Percentiles rank a stretch among this genome's conserved stretches.
These are phyloP conservation scores for Calliphora vomitoria DNA, from an alignment of 2,888 invertebrate genomes.

Conservation along the genomic window DNA sequence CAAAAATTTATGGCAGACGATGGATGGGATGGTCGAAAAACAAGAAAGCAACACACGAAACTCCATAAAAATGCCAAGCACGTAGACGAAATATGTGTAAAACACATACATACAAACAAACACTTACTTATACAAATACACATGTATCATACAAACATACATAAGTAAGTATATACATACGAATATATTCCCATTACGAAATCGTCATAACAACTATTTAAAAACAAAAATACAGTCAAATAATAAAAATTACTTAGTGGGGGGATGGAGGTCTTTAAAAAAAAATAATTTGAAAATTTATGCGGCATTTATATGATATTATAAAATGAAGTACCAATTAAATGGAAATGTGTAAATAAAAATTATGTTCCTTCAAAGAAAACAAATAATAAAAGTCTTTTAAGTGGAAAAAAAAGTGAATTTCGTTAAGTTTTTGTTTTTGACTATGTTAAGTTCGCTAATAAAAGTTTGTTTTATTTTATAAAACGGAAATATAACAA, in stretches of 20 bases:
- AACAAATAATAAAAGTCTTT: neutral
- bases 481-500: neutral
- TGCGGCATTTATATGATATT: conserved; percentile 5
- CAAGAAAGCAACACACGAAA: neutral
- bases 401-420: neutral
- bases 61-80: conserved; percentile 23
- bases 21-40: neutral
- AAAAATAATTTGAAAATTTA: conserved; percentile 50
- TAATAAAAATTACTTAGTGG: neutral
- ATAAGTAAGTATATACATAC: no score
- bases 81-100: conserved; percentile 2
- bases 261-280: neutral
- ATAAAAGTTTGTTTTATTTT: neutral
- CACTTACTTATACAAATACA: neutral
- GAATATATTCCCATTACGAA: neutral
- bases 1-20: neutral
- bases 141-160: neutral
- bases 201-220: neutral
- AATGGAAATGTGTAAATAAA: conserved; percentile 2
- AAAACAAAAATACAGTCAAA: neutral
- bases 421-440: neutral
- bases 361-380: neutral
- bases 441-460: neutral
- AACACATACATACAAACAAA: neutral
- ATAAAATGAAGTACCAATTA: conserved; percentile 44